Evolutionary conservation across 2,888 invertebrate genomes (phyloP).

Genomic region (Orthosia gothica): DNA sequence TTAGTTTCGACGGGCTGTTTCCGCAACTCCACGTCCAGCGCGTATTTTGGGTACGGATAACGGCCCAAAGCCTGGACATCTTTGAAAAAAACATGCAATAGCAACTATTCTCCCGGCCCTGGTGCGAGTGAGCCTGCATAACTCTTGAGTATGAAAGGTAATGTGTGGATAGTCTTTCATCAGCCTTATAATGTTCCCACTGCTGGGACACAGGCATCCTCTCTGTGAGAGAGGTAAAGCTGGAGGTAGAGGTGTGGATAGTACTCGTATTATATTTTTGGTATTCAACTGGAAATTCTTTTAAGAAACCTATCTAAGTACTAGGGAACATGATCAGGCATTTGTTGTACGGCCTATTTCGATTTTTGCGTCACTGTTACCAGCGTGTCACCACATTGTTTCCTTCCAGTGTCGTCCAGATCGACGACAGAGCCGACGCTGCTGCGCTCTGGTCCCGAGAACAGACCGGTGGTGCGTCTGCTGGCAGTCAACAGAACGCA

Average conservation of each 20-base stretch:
- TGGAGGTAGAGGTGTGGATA: no score
- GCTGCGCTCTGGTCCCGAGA: conserved; percentile 71
- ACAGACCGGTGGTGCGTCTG: conserved; percentile 81
- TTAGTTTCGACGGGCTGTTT: no score
- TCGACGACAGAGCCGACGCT: conserved; percentile 76
- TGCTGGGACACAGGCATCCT: no score
- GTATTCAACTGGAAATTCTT: no score
- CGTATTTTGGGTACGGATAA: neutral
- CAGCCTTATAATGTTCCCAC: no score
- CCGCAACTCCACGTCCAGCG: no score
- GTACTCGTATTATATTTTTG: no score
- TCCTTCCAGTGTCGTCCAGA: conserved; percentile 79
- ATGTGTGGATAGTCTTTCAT: neutral
- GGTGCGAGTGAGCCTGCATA: neutral
- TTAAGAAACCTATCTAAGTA: no score
- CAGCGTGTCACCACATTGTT: neutral
- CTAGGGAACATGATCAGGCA: neutral
- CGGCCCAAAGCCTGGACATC: neutral
- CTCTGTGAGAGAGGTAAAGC: no score
- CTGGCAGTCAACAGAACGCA: conserved; percentile 84
- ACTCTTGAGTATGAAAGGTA: neutral
- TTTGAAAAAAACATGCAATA: neutral
- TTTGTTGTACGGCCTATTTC: neutral
- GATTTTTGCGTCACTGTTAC: neutral
- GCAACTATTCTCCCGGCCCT: neutral